Evolutionary conservation across 2,888 invertebrate genomes (phyloP), one percentile per base, ranked within the genome.

Genomic region (Mycalesis mineus): DNA sequence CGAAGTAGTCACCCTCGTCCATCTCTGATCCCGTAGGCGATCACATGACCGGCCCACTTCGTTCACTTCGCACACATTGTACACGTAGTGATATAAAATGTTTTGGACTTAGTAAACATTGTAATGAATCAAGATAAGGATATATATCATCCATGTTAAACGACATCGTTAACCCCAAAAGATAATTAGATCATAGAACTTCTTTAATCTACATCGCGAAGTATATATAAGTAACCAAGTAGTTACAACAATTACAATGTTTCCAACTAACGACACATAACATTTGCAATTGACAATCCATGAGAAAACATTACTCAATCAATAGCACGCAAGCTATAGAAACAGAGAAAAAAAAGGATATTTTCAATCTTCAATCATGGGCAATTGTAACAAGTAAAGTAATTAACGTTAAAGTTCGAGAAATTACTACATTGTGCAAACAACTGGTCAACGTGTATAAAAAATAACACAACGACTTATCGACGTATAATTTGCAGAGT

Each of bases 291-390:
- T 56, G 51, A 55, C 49, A 54, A 60, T 55, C 55, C 57, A 61
- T 63, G 59, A 65, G 60, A 65, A 61, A 62, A 52, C 44, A 58
- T 67, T 65, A 61, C 61, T 60, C 64, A 65, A 67, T 65, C 62
- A 65, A 44, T 52, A 9, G 58, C 67, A 68, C 63, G 65, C 67
- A 55, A 68, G 54, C 58, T 58, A 58, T 50, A 45, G 61, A 59
- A 64, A 62, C 48, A 60, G 39, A 55, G 41, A 57, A 55, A 59
- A 57, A 61, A 61, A 59, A 51, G 33, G 51, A 36, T 36, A 53
- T 50, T 40, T 45, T 31, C 36, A 51, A 50, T 56, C 55, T 45
- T 44, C 40, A 47, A 56, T 41, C 33, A 37, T 49, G 42, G 49
- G 31, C 48, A 40, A 52, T 47, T 48, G 42, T 52, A 48, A 36